Percentiles rank a stretch among this genome's conserved stretches.
These are phyloP conservation scores for Acestrorhynchus altus DNA, from an alignment of 2,797 vertebrate genomes.

Conservation along the genomic window DNA sequence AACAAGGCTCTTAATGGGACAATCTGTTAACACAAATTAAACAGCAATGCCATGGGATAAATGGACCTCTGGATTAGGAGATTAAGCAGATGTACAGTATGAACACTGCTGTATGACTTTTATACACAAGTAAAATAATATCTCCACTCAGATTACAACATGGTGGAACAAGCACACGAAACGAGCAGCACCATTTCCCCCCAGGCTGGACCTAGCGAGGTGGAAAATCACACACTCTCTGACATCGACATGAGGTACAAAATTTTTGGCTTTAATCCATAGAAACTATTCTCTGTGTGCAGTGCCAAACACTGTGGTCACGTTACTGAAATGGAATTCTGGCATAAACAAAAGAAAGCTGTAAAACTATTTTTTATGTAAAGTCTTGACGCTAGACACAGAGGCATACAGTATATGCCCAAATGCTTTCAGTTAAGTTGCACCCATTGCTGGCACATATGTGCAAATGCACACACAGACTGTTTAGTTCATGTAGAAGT, in stretches of 20 bases:
- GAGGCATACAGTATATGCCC: too few relatives aligned
- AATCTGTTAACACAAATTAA: constrained; percentile 24
- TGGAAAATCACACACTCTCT: constrained; percentile 54
- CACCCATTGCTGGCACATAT: too few relatives aligned
- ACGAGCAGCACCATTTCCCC: constrained; percentile 57
- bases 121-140: not conserved
- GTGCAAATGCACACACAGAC: too few relatives aligned
- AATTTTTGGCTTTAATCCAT: not conserved
- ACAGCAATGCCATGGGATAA: not conserved
- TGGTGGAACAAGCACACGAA: constrained; percentile 75
- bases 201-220: constrained; percentile 79
- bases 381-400: too few relatives aligned
- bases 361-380: too few relatives aligned
- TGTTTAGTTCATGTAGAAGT: too few relatives aligned
- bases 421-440: too few relatives aligned
- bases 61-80: not conserved
- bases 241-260: constrained; percentile 71
- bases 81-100: not conserved
- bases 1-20: constrained; percentile 28
- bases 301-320: too few relatives aligned
- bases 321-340: too few relatives aligned
- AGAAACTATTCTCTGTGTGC: not conserved
- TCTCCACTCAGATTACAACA: constrained; percentile 67
- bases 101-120: not conserved
- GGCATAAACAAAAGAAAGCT: too few relatives aligned